Base-by-base conservation (phyloP, 2,888 invertebrate species). In the Caenorhabditis becei region DNA sequence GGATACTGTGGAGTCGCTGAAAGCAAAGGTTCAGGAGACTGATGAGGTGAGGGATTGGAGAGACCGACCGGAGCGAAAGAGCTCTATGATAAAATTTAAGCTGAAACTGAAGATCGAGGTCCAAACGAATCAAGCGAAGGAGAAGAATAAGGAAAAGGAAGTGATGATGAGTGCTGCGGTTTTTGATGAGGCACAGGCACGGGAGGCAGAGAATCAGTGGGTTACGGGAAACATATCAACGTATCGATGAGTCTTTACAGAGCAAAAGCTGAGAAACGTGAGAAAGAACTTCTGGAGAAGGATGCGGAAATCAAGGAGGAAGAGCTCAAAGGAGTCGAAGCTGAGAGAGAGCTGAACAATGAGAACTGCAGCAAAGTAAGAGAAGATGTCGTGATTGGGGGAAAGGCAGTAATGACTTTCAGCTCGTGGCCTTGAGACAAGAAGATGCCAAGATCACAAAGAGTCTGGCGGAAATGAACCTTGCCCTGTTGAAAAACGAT, bases 121-220 rank as follows among this genome's bases (percentile, higher is more conserved):
- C 20, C 18, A 47, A 47, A 47, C 20, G 20, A 47, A 47, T n/a
- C 54, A 28, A 54, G 26, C 24, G 26, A 28, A 54, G 14, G 54
- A 28, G 54, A 54, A 54, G 14, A 54, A 54, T 16, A 54, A 54
- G 14, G 54, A 26, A 14, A 3, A 26, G 7, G 54, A 54, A 54
- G 26, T 54, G 54, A 4, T 4, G 18, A 18, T 18, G 18, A 20
- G 18, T 3, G 47, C n/a, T 4, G 47, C 47, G 11, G 47, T 47
- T n/a, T 47, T 47, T 18, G 18, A 47, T 47, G 47, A 47, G 47
- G 10, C 2, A 10, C n/a, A 3, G 2, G 47, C 47, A 3, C 47
- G 18, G n/a, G 2, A 47, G 18, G 47, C n/a, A 18, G 18, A 47
- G 47, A 47, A 47, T 10, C 18, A 47, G 47, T 47, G 18, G 18